Base-by-base conservation (phyloP, 2,888 invertebrate species). In the Actias luna region DNA sequence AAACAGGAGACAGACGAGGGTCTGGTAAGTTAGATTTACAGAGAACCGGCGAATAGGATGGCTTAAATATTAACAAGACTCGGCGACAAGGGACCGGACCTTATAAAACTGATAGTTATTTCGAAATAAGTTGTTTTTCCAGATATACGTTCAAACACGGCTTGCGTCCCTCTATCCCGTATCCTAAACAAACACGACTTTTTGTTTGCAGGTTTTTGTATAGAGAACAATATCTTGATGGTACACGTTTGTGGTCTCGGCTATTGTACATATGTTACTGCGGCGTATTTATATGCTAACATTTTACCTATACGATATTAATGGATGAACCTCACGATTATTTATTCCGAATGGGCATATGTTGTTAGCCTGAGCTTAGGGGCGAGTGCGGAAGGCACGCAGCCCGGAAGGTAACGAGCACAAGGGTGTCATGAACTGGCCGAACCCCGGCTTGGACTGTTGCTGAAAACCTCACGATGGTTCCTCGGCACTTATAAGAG, bases 21-120 rank as follows among this genome's bases (percentile, higher is more conserved):
- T 63, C 55, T 58, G 35, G 50, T 66, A 71, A 71, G 69, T 65
- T 69, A 69, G 73, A 74, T 71, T 74, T 73, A 74, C 69, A 63
- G 64, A 46, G 65, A 63, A 55, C 57, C 31, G 31, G 61, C 57
- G 61, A 62, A 62, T 62, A 16, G 42, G 10, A 46, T 60, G 65
- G 52, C 63, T 67, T 70, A 70, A 71, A 72, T 72, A 69, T 72
- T 70, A 70, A 70, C 65, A 27, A 42, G 22, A 29, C 29, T 29
- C 22, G 16, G 61, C 58, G 61, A 62, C 61, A 57, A 62, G 61
- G 61, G 61, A 58, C 31, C 33, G 58, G 18, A 31, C 35, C 25
- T 36, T 55, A 18, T 59, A 59, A 22, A 57, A 8, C 57, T 57
- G 61, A 29, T 58, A 58, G 57, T 58, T 62, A 62, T 42, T 57